These are phyloP conservation scores for Zaprionus tsacasi DNA, from an alignment of 1,140 invertebrate species.

Conservation along the genomic window DNA sequence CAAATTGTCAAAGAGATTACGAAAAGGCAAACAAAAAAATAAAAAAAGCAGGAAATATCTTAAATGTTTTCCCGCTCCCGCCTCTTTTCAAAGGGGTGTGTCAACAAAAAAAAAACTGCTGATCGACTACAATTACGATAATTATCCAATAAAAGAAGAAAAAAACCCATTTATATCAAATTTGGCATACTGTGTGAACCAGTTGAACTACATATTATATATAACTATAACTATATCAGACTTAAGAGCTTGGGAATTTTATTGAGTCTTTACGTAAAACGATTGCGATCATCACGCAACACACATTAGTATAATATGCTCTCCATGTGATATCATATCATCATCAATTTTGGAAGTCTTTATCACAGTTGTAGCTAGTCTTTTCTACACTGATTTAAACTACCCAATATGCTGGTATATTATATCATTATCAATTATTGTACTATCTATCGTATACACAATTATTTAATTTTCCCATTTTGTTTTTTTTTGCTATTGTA, in stretches of 20 bases:
- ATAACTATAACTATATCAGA: neutral
- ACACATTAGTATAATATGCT: neutral
- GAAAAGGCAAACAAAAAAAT: neutral
- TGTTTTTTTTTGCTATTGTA: neutral
- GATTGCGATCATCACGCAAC: neutral
- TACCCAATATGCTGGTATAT: neutral
- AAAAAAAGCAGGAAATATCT: constrained; percentile 1
- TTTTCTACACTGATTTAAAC: too few relatives aligned
- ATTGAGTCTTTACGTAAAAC: neutral
- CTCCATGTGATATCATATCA: neutral
- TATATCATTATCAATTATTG: neutral
- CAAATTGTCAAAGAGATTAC: constrained; percentile 29
- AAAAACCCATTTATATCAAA: neutral
- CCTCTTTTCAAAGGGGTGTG: neutral
- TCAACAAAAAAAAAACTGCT: neutral
- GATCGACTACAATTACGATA: constrained; percentile 3
- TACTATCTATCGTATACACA: neutral
- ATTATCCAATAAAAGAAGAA: constrained; percentile 9
- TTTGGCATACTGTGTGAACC: neutral
- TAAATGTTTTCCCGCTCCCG: constrained; percentile 4
- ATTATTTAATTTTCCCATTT: neutral
- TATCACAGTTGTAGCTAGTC: neutral
- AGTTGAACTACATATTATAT: too few relatives aligned
- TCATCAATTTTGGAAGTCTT: neutral
- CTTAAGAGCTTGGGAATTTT: neutral